These are phyloP conservation scores for Microctonus brassicae DNA, from an alignment of 2,888 invertebrate species.

Conservation along the genomic window DNA sequence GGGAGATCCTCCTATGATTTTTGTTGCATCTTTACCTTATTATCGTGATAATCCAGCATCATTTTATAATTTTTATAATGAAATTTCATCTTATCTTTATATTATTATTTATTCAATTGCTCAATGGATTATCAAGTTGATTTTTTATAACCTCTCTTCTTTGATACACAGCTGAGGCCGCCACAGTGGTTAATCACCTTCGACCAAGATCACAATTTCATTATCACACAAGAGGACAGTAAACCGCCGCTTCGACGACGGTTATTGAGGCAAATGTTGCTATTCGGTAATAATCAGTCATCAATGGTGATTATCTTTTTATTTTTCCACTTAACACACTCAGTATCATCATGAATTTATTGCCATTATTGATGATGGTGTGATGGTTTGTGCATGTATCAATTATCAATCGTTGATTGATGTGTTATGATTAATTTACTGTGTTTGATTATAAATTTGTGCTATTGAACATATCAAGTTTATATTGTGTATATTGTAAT, in stretches of 20 bases:
- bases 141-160: constrained; percentile 49
- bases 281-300: constrained; percentile 29
- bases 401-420: background rate
- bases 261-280: constrained; percentile 34
- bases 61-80: background rate
- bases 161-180: constrained; percentile 47
- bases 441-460: constrained; percentile 11
- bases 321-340: background rate
- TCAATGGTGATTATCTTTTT: constrained; percentile 41
- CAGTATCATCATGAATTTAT: background rate
- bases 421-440: no score
- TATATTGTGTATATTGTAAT: background rate
- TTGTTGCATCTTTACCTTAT: constrained; percentile 33
- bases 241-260: constrained; percentile 29
- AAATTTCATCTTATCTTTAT: background rate
- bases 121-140: background rate
- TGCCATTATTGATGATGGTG: background rate
- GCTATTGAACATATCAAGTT: background rate
- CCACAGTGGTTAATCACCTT: constrained; percentile 31
- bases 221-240: background rate
- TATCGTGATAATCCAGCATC: constrained; percentile 12
- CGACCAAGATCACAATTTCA: constrained; percentile 20
- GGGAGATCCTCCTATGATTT: constrained; percentile 52
- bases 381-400: background rate
- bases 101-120: constrained; percentile 8